Evolutionary conservation across 2,888 invertebrate species (phyloP).

Genomic region (Pseudococcus jackbeardsleyi): DNA sequence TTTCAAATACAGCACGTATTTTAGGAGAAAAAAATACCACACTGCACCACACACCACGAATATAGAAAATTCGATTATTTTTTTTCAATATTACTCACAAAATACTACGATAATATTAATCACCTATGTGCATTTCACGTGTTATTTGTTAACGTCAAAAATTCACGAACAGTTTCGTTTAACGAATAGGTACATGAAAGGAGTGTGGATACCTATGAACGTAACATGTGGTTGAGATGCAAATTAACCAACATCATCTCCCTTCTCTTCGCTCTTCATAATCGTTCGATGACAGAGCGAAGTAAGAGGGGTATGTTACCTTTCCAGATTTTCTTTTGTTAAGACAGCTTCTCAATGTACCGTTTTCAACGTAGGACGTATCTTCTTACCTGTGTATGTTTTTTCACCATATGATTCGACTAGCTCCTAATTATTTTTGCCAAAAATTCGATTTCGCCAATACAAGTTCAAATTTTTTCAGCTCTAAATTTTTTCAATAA

Average conservation of each 20-base stretch:
- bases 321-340: slow-evolving; percentile 31
- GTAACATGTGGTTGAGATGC: slow-evolving; percentile 20
- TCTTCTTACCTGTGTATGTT: background rate
- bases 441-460: no score
- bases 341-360: background rate
- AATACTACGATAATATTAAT: background rate
- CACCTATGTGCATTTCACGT: slow-evolving; percentile 1
- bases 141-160: slow-evolving; percentile 44
- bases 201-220: background rate
- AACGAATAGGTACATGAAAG: background rate
- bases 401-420: background rate
- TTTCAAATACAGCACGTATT: background rate
- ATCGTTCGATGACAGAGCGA: background rate
- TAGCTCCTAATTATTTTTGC: no score
- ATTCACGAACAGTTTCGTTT: slow-evolving; percentile 21
- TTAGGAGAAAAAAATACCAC: background rate
- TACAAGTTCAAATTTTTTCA: no score
- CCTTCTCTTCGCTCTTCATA: background rate
- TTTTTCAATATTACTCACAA: no score
- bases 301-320: slow-evolving; percentile 12
- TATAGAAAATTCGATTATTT: background rate
- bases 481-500: no score
- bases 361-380: slow-evolving; percentile 9
- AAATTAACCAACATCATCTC: slow-evolving; percentile 22
- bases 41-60: background rate